phyloP scores from a whole-genome alignment of 2,797 vertebrate species.

The Enteromius fasciolatus region DNA sequence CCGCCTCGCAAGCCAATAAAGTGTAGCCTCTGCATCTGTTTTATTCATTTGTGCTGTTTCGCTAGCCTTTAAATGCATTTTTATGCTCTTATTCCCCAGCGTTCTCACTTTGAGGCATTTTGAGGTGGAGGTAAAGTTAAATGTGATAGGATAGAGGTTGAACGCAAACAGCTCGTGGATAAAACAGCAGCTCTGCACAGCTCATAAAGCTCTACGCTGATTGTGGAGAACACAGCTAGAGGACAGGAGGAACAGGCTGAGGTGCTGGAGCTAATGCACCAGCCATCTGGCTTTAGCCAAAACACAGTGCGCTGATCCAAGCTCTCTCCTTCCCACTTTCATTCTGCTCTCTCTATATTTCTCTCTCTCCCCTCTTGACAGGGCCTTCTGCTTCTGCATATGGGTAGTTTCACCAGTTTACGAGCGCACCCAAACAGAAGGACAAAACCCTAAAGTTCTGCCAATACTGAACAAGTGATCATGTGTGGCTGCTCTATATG shows the following conservation, averaged over 20 bases:
- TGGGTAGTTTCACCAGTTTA: conserved; percentile 53
- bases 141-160: conserved; percentile 56
- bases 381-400: conserved; percentile 54
- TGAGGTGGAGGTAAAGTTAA: conserved; percentile 60
- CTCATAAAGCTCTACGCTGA: conserved; percentile 76
- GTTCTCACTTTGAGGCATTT: conserved; percentile 31
- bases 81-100: conserved; percentile 56
- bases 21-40: conserved; percentile 62
- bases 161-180: conserved; percentile 49
- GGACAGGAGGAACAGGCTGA: conserved; percentile 70
- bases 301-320: conserved; percentile 58
- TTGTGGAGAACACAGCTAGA: conserved; percentile 69
- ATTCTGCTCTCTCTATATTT: conserved; percentile 37
- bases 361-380: conserved; percentile 43
- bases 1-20: conserved; percentile 55
- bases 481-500: conserved; percentile 18
- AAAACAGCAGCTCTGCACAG: conserved; percentile 70
- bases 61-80: conserved; percentile 63
- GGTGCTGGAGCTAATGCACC: conserved; percentile 62
- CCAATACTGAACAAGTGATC: conserved; percentile 43
- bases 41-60: conserved; percentile 66
- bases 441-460: conserved; percentile 57
- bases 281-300: conserved; percentile 73
- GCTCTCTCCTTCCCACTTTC: conserved; percentile 41
- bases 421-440: conserved; percentile 51